Evolutionary conservation across 2,888 invertebrate genomes (phyloP), one percentile per base, ranked within the genome.

Genomic region (Barypeithes pellucidus): DNA sequence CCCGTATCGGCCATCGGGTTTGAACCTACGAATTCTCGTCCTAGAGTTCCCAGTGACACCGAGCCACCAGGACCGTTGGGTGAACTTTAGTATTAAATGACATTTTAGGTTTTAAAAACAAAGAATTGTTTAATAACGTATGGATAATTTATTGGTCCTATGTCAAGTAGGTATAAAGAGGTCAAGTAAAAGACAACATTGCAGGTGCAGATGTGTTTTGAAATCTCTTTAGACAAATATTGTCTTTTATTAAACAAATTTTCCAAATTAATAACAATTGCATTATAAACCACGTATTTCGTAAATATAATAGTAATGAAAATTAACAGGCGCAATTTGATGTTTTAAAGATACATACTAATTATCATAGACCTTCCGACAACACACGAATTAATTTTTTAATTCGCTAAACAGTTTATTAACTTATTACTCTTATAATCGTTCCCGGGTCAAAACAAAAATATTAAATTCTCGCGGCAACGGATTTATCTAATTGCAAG

Each of bases 261-360:
- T 33, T 57, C n/a, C 33, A 33, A 16, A 57, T 33, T 57, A 57
- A 18, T 29, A 57, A n/a, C n/a, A n/a, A 24, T 33, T 57, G 18
- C 24, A 29, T 57, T 57, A 24, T 57, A 57, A 57, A 57, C 16
- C 11, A 57, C 54, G 54, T 33, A 18, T 57, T 57, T 57, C n/a
- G 54, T 57, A 33, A 57, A 57, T 18, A 57, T 57, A 29, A 52
- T 29, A 33, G 18, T 57, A 57, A 57, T 57, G 54, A 57, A 57
- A 36, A 57, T 57, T 57, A 57, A 33, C 18, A 33, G 29, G 33
- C 3, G 33, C 54, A 57, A 57, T 57, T 57, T 57, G 16, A 57
- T 33, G 33, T 33, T 33, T 33, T 18, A 33, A 29, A 54, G 54
- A 57, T 57, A 22, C 12, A n/a, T 22, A 7, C 29, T 2, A 29